phyloP scores from a whole-genome alignment of 1,140 invertebrate genomes.

The Rhyacophila brunnea region DNA sequence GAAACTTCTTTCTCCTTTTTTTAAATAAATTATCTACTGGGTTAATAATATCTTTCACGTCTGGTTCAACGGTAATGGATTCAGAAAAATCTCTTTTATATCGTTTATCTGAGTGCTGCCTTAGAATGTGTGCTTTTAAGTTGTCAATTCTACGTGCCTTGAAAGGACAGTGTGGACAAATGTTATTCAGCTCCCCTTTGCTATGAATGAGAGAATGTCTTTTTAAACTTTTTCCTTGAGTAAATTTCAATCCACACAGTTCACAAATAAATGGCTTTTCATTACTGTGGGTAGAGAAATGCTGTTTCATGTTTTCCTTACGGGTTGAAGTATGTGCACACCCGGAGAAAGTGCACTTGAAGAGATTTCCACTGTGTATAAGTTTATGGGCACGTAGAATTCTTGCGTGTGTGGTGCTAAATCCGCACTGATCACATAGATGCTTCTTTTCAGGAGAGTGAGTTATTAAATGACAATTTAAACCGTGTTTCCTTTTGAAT shows the following conservation, averaged over 20 bases:
- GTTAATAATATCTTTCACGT: too few relatives aligned
- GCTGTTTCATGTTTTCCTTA: constrained; percentile 53
- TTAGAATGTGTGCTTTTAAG: constrained; percentile 54
- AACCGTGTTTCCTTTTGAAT: constrained; percentile 64
- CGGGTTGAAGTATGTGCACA: constrained; percentile 53
- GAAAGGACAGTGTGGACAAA: constrained; percentile 52
- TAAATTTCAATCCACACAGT: constrained; percentile 54
- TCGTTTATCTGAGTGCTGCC: constrained; percentile 45
- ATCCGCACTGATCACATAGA: constrained; percentile 63
- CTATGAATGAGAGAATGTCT: constrained; percentile 51
- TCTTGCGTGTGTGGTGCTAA: constrained; percentile 59
- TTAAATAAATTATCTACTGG: too few relatives aligned
- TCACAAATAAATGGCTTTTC: constrained; percentile 56
- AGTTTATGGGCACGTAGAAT: constrained; percentile 58
- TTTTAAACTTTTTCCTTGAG: constrained; percentile 52
- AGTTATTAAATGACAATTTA: constrained; percentile 58
- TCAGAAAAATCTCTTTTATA: not conserved
- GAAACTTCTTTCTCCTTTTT: too few relatives aligned
- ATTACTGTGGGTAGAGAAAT: constrained; percentile 57
- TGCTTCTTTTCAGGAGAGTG: constrained; percentile 59
- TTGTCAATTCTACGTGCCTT: constrained; percentile 57
- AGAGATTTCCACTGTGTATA: constrained; percentile 56
- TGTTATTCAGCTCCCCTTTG: constrained; percentile 37
- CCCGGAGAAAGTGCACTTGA: constrained; percentile 51
- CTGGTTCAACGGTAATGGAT: too few relatives aligned